phyloP scores from a whole-genome alignment of 2,888 invertebrate genomes.

The Panzeria rudis region DNA sequence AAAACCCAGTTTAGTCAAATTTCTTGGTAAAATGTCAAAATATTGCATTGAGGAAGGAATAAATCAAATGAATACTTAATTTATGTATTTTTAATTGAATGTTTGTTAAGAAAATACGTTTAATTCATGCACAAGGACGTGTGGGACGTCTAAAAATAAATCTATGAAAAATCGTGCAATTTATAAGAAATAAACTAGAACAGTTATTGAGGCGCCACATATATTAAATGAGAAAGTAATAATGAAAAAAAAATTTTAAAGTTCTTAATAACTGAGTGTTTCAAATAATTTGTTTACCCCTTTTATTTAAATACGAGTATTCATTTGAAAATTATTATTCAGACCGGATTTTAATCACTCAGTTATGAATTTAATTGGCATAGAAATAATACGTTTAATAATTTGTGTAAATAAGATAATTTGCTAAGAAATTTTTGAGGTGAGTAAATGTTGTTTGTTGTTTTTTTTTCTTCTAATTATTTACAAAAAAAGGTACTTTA shows the following conservation, averaged over 20 bases:
- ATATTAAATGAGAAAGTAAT: constrained; percentile 19
- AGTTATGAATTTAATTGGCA: constrained; percentile 34
- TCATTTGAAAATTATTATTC: background rate
- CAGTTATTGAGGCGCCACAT: background rate
- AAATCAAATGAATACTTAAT: constrained; percentile 21
- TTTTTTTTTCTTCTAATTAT: background rate
- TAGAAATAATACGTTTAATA: constrained; percentile 32
- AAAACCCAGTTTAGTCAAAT: constrained; percentile 39
- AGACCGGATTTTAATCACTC: constrained; percentile 50
- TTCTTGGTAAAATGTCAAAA: constrained; percentile 40
- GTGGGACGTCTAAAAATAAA: constrained; percentile 56
- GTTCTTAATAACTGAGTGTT: background rate
- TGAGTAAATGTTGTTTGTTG: background rate
- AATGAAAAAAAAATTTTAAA: background rate
- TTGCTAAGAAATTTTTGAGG: constrained; percentile 16
- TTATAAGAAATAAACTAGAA: constrained; percentile 47
- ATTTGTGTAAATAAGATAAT: constrained; percentile 17
- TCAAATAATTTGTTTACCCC: constrained; percentile 26
- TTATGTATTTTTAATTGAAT: constrained; percentile 29
- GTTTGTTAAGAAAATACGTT: constrained; percentile 17
- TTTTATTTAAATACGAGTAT: too few relatives aligned
- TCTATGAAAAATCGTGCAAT: constrained; percentile 34
- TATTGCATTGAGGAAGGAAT: constrained; percentile 21
- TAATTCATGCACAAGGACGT: constrained; percentile 54
- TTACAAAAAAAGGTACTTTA: constrained; percentile 49